Evolutionary conservation across 2,113 vertebrate species (phyloP), one percentile per base, ranked within the genome.

Genomic region (Chauna torquata): DNA sequence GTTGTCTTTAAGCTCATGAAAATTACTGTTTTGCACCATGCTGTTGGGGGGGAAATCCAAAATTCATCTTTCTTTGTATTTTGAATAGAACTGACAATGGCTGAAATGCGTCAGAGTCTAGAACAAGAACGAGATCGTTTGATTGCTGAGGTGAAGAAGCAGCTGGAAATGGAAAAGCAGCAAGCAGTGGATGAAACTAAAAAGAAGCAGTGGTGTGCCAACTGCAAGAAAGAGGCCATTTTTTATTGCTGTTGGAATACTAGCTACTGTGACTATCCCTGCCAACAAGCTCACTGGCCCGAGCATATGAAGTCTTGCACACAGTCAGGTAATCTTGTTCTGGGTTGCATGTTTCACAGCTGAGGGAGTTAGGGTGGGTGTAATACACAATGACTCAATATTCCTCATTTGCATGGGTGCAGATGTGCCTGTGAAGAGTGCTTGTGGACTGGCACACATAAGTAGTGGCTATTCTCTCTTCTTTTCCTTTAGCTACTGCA

Each of bases 161-260:
- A 99, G 97, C 98, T 98, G 86, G 99, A 99, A 93, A 54, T 99
- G 86, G 99, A 99, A 94, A 99, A 99, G 95, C 99, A 99, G 92
- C 99, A 99, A 97, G 99, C 99, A 0, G 98, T 99, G 70, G 99
- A 99, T 4, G 99, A 99, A 98, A 99, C 99, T 80, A 99, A 99
- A 97, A 99, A 99, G 98, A 99, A 99, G 95, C 99, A 99, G 95
- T 99, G 99, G 99, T 99, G 99, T 3, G 99, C 99, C 64, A 99
- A 99, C 97, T 99, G 99, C 98, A 99, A 99, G 96, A 99, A 99
- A 93, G 99, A 99, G 95, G 99, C 99, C 96, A 99, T 99, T 75
- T 99, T 99, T 96, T 99, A 99, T 94, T 99, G 99, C 97, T 99
- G 99, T 96, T 99, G 99, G 99, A 99, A 99, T 82, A 99, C 99